Evolutionary conservation across 2,888 invertebrate species (phyloP).

Genomic region (Xestia sexstrigata): DNA sequence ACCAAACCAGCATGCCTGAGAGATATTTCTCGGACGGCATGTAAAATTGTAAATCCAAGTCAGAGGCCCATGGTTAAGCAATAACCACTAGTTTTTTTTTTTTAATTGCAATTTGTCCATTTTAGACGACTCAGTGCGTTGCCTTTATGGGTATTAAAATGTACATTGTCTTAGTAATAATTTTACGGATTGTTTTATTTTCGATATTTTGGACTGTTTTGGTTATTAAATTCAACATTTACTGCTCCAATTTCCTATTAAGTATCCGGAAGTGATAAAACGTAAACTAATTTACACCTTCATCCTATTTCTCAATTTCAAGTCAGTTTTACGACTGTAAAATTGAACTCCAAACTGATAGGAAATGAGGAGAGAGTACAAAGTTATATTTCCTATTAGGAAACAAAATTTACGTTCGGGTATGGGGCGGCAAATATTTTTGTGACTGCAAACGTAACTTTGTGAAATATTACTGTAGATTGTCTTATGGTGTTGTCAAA

Average conservation of each 20-base stretch:
- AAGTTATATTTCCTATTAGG: too few relatives aligned
- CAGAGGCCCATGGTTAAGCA: too few relatives aligned
- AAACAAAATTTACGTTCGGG: too few relatives aligned
- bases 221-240: constrained; percentile 36
- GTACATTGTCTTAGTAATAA: too few relatives aligned
- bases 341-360: constrained; percentile 60
- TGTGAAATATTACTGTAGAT: constrained; percentile 46
- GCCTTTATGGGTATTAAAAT: too few relatives aligned
- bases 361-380: constrained; percentile 61
- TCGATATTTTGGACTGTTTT: constrained; percentile 8
- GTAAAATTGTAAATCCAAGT: too few relatives aligned
- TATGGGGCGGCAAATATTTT: too few relatives aligned
- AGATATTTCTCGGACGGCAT: too few relatives aligned
- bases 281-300: constrained; percentile 46
- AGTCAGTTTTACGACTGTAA: constrained; percentile 63
- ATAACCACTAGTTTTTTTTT: too few relatives aligned
- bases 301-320: constrained; percentile 59
- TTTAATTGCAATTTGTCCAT: too few relatives aligned
- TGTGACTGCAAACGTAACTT: constrained; percentile 45
- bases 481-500: constrained; percentile 50
- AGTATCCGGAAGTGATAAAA: constrained; percentile 65
- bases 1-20: too few relatives aligned
- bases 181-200: constrained; percentile 2
- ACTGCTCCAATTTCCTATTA: constrained; percentile 47
- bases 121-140: too few relatives aligned